phyloP scores from a whole-genome alignment of 1,140 invertebrate genomes.

The Delia radicum region DNA sequence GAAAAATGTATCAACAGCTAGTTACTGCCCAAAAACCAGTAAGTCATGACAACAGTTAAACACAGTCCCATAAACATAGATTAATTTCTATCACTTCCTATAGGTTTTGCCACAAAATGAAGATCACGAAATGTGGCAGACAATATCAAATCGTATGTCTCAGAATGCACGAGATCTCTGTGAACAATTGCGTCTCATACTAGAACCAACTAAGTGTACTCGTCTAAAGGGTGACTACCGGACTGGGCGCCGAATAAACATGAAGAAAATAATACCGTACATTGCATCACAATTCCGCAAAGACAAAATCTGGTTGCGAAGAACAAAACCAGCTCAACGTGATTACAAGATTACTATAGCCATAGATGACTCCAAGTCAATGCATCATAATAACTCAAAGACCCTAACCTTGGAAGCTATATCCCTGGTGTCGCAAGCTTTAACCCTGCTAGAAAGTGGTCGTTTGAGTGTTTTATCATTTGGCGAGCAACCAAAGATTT shows the following conservation, averaged over 20 bases:
- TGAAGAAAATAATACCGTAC: slow-evolving; percentile 97
- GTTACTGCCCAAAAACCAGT: slow-evolving; percentile 38
- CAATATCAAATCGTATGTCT: slow-evolving; percentile 50
- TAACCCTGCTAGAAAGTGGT: slow-evolving; percentile 91
- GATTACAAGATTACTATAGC: slow-evolving; percentile 97
- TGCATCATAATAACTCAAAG: slow-evolving; percentile 87
- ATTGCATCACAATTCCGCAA: slow-evolving; percentile 98
- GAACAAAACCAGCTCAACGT: slow-evolving; percentile 93
- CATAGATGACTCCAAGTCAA: slow-evolving; percentile 94
- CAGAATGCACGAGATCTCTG: slow-evolving; percentile 80
- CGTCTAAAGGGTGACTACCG: slow-evolving; percentile 90
- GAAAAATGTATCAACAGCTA: slow-evolving; percentile 48
- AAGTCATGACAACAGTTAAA: slow-evolving; percentile 27
- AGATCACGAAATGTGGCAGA: slow-evolving; percentile 52
- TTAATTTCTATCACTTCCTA: background rate
- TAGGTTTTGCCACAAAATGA: slow-evolving; percentile 40
- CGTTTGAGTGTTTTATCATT: slow-evolving; percentile 89
- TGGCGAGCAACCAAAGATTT: slow-evolving; percentile 80
- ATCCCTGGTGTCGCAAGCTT: slow-evolving; percentile 84
- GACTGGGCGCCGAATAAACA: slow-evolving; percentile 95
- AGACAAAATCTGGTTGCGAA: slow-evolving; percentile 97
- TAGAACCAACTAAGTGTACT: slow-evolving; percentile 93
- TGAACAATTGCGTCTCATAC: slow-evolving; percentile 87
- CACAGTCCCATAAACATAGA: background rate
- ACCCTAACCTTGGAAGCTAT: slow-evolving; percentile 93